Evolutionary conservation across 53 echinoderm and acorn worm genomes (phyloP).

Genomic region (Zoroaster sp.): DNA sequence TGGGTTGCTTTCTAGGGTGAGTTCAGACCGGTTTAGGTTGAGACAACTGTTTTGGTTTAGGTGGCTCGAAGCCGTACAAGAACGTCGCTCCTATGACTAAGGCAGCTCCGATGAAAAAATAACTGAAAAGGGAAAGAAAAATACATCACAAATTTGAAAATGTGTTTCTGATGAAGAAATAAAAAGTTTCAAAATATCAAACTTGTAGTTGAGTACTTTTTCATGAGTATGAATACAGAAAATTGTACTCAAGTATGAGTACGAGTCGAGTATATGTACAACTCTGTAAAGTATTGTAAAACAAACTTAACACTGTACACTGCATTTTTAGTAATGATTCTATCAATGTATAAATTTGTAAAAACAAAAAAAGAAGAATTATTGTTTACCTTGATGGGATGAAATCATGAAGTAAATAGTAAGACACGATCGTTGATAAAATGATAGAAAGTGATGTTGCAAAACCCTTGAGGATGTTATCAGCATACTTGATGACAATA

Average conservation of each 20-base stretch:
- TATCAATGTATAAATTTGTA: too few relatives aligned
- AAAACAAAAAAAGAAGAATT: too few relatives aligned
- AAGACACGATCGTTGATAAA: conserved; percentile 80
- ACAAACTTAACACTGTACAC: too few relatives aligned
- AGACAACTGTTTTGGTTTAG: neutral
- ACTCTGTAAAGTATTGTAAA: too few relatives aligned
- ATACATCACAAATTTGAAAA: too few relatives aligned
- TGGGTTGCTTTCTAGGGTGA: neutral
- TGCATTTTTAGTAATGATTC: too few relatives aligned
- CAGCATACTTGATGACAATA: conserved; percentile 95
- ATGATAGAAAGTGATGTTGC: conserved; percentile 96
- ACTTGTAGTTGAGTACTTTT: too few relatives aligned
- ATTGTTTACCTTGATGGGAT: conserved; percentile 72
- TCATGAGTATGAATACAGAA: too few relatives aligned
- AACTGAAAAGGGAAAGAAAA: too few relatives aligned
- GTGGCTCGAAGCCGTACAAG: conserved; percentile 80
- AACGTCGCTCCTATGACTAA: conserved; percentile 88
- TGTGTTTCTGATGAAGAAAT: neutral
- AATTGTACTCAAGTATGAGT: too few relatives aligned
- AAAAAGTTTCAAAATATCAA: too few relatives aligned
- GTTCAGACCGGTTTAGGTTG: conserved; percentile 24
- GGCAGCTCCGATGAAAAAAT: conserved; percentile 81
- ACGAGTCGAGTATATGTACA: too few relatives aligned
- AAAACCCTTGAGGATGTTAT: conserved; percentile 96
- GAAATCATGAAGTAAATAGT: conserved; percentile 90